Evolutionary conservation across 2,113 vertebrate species (phyloP).

Genomic region (Trogon melanurus): DNA sequence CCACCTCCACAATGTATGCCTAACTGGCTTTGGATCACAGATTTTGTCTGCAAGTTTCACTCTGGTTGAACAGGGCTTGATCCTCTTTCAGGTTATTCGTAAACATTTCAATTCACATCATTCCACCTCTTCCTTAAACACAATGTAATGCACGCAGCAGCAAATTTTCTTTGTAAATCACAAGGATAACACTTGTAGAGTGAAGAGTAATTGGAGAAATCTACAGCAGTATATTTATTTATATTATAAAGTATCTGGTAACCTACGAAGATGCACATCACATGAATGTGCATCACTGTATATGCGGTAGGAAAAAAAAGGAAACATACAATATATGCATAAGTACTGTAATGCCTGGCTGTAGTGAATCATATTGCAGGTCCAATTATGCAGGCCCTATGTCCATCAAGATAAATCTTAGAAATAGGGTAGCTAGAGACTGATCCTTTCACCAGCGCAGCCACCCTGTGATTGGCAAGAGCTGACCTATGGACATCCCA

Average conservation of each 20-base stretch:
- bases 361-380: neutral
- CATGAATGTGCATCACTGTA: neutral
- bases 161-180: neutral
- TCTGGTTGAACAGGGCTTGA: neutral
- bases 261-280: neutral
- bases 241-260: neutral
- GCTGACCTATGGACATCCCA: neutral
- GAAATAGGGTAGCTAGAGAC: neutral
- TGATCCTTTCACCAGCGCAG: neutral
- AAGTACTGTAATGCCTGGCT: neutral
- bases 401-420: neutral
- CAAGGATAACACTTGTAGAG: neutral
- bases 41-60: neutral
- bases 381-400: neutral
- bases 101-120: neutral
- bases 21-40: neutral
- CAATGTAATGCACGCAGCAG: neutral
- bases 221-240: neutral
- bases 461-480: neutral
- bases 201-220: neutral
- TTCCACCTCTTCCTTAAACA: neutral
- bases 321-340: neutral
- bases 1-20: neutral
- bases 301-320: neutral
- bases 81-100: neutral